Base-by-base conservation (phyloP, 2,888 invertebrate species). In the Cataglyphis cursor region DNA sequence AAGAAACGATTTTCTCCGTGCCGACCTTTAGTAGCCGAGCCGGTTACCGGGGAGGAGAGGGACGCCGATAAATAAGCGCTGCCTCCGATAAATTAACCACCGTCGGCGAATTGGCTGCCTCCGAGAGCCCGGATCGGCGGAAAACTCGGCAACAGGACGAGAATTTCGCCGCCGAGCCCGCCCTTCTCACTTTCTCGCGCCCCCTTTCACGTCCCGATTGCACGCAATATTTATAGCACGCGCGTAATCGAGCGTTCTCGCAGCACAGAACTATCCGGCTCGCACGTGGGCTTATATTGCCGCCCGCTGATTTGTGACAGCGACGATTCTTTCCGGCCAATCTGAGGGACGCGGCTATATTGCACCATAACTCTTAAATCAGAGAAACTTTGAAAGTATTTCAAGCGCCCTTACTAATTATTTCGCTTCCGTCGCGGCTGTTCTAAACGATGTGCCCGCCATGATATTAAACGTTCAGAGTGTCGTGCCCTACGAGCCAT, bases 71-170 rank as follows among this genome's bases (percentile, higher is more conserved):
- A 89, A 89, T 89, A 89, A 90, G 87, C 87, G 76, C 72, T 64
- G 59, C 41, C 88, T 85, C 18, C 90, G 89, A 91, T 92, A 91
- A 92, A 92, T 92, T 90, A 92, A 84, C 87, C 88, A 80, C 74
- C 86, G 82, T 81, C 86, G 87, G 85, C 88, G 88, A 87, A 91
- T 91, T 90, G 89, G 74, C 90, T 87, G 85, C 81, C 80, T 82
- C 82, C 75, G 82, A 57, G 65, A 59, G 72, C n/a, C 61, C 44
- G 51, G 54, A 24, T 35, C 54, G 68, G 18, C 57, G 57, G 57
- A 74, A 62, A 31, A 24, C 51, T 59, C 44, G 48, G 64, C 62
- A 81, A 81, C 48, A 68, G 80, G 51, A 88, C 81, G 84, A 84
- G 84, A 82, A 85, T 88, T 89, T 83, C 81, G 65, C 54, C 61